Base-by-base conservation (phyloP, 2,113 vertebrate species). In the Epinephelus lanceolatus region DNA sequence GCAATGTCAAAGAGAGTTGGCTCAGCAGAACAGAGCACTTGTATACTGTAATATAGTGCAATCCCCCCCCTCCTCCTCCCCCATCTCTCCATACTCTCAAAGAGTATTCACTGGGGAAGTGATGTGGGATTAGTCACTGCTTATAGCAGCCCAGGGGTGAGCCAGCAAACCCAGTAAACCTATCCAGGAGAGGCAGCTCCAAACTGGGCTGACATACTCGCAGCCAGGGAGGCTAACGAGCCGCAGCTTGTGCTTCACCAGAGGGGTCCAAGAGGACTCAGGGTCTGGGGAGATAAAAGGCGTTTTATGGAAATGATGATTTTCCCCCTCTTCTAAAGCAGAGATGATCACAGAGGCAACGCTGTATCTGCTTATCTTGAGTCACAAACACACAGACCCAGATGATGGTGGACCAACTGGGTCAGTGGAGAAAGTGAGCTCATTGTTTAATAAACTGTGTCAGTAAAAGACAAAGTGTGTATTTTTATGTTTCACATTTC, bases 1-100 rank as follows among this genome's bases (percentile, higher is more conserved):
- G 87, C 91, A 92, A 92, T 81, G 79, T 92, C 88, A 88, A 82
- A 89, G 65, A 83, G 61, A 89, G 80, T 88, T 87, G 80, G 86
- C 87, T 92, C 93, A 93, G 90, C 89, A 88, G 85, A 90, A 84
- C 78, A 67, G 62, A 71, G 37, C 77, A 30, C 78, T 78, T 75
- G 59, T 85, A 45, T 83, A 81, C 79, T 81, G 61, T 83, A 88
- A 90, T 79, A 76, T 75, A 84, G 78, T 42, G 83, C 74, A 84
- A 25, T 49, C 37, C 17, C 13, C 15, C 25, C 76, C 60, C 37
- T 17, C 12, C 15, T 30, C 6, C 14, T 62, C 51, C 45, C 25
- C 63, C 11, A 33, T 2, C 53, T 23, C 53, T 68, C 78, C 83
- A 78, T 83, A 80, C 87, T 86, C 78, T 74, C 55, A 77, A 33